Evolutionary conservation across 53 echinoderm and acorn worm species (phyloP), one percentile per base, ranked within the genome.

Genomic region (Hippasteria phrygiana): DNA sequence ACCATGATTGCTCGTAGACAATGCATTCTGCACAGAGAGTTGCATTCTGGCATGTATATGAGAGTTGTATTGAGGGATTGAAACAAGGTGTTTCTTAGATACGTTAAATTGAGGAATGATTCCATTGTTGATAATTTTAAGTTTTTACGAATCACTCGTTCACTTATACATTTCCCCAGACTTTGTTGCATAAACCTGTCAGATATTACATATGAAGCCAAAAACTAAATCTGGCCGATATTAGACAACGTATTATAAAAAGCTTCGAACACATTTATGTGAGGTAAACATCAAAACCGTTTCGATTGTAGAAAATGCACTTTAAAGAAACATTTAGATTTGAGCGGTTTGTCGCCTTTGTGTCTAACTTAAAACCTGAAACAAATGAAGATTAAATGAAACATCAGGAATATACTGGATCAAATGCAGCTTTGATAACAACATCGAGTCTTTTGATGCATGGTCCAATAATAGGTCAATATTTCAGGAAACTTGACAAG

Each of bases 231-330:
- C 13, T n/a, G n/a, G 18, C 9, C 32, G 51, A 53, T 51, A 43
- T 33, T 43, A 43, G 31, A 64, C 32, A 66, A 75, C 65, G 39
- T 55, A 82, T 29, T 34, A 42, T 45, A 82, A 46, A 29, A 11
- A 64, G 66, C 32, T 63, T 82, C 17, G 66, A 64, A 65, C 18
- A 65, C 53, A 59, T 53, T 27, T 40, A 27, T 6, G 70, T 67
- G 84, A 47, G 35, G 41, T 34, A 13, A 84, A 84, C 84, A 84
- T 84, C 84, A 67, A 84, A 84, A 81, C 41, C 27, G 84, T 84
- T 69, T 47, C 45, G 70, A 84, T 47, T 47, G 36, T 84, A 69
- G 69, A 62, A 75, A 72, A 80, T n/a, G 43, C 64, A 80, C 59
- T 28, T 80, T 28, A 62, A 63, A 43, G 59, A 59, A 59, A 59